Evolutionary conservation across 2,113 vertebrate species (phyloP), one percentile per base, ranked within the genome.

Genomic region (Smithornis capensis): DNA sequence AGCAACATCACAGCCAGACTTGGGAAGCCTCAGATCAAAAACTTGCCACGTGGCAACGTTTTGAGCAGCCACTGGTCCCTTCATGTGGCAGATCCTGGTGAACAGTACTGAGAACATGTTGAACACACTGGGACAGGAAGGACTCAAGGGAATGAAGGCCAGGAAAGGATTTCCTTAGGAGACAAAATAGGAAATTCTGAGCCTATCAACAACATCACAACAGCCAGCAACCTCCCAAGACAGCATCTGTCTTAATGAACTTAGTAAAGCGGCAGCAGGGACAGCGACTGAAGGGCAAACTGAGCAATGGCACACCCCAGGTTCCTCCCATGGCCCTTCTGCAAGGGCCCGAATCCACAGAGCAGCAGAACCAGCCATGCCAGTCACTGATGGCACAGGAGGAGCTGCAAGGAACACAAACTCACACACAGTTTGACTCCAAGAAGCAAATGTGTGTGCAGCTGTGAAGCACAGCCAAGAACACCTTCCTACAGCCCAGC

Each of bases 181-280:
- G 75, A 69, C 88, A 77, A 69, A 89, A 89, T 38, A 44, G 53
- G 89, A 84, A 92, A 79, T 87, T 75, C 70, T 79, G 74, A 89
- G 52, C 42, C 53, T 24, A 52, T 38, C 63, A 70, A 40, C 53
- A 64, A 55, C 87, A 69, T 60, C 60, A 38, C 50, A 81, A 53
- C 16, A 64, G 8, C 10, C 24, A 4, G 60, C 28, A 47, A 16
- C 10, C 13, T 75, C 56, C 38, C 64, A 63, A 17, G 35, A 40
- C 22, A 79, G 44, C 22, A 17, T 78, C 71, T 70, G 38, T 44
- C 27, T 38, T 23, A 44, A 50, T 15, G 21, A 76, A 45, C 14
- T 31, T 13, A 15, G 47, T 73, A 67, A n/a, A 70, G 45, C 2
- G 0, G 7, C 27, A 80, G 83, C 57, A 85, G 57, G 25, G 40